Conservation (phyloP, 2,888 invertebrate genomes). For the Lithophane socia region DNA sequence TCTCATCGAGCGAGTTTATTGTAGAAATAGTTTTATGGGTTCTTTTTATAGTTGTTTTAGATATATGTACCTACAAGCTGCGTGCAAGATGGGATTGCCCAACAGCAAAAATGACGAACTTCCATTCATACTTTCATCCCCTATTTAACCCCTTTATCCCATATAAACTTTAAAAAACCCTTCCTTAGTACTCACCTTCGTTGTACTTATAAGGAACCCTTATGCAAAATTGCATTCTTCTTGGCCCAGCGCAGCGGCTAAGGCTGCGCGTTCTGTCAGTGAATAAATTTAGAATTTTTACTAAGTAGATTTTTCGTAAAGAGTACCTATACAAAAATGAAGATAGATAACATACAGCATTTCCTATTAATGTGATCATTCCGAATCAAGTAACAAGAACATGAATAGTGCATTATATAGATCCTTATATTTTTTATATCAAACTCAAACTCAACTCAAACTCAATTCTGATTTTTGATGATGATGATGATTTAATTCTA, state of each 20-base stretch:
- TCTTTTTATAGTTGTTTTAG: not conserved
- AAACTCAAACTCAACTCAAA: no score
- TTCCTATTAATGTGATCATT: not conserved
- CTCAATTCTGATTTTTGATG: no score
- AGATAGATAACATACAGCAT: not conserved
- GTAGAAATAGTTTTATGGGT: not conserved
- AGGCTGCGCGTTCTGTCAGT: no score
- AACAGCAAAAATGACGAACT: not conserved
- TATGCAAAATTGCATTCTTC: not conserved
- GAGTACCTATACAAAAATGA: not conserved
- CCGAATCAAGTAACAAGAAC: not conserved
- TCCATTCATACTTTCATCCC: not conserved
- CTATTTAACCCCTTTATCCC: not conserved
- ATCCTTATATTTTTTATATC: no score
- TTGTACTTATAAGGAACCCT: not conserved
- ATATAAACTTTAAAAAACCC: not conserved
- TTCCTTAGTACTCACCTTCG: not conserved
- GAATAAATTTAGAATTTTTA: not conserved
- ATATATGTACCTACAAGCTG: not conserved
- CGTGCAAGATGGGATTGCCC: not conserved
- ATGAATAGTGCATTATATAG: no score
- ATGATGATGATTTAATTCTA: no score
- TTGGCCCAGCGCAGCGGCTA: no score
- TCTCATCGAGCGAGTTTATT: not conserved
- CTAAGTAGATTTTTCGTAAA: not conserved